Evolutionary conservation across 2,113 vertebrate genomes (phyloP).

Genomic region (Leptocoma aspasia): DNA sequence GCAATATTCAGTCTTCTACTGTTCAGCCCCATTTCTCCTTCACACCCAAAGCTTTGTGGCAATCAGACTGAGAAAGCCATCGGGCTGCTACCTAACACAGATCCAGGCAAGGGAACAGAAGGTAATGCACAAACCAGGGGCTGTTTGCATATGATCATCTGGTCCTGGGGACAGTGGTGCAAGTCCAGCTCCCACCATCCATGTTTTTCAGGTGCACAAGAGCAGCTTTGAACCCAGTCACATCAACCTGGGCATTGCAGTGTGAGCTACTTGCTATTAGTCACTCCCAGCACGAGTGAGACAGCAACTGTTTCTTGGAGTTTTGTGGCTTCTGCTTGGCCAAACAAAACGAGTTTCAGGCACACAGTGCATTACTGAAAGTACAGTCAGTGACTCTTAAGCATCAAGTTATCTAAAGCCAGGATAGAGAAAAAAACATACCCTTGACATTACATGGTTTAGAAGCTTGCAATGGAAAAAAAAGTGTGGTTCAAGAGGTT

Average conservation of each 20-base stretch:
- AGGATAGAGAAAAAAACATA: not conserved
- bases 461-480: constrained; percentile 36
- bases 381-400: not conserved
- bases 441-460: constrained; percentile 31
- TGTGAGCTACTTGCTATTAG: not conserved
- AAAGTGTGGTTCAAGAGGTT: constrained; percentile 38
- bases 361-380: not conserved
- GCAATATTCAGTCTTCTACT: not conserved
- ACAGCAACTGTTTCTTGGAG: not conserved
- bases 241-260: fast-evolving
- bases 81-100: fast-evolving
- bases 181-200: not conserved
- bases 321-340: not conserved
- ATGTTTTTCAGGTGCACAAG: fast-evolving
- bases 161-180: not conserved
- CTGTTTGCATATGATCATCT: not conserved
- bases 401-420: not conserved
- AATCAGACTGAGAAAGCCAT: not conserved
- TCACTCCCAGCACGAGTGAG: not conserved
- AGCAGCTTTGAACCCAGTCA: fast-evolving
- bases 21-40: not conserved
- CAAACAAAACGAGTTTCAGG: not conserved
- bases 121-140: not conserved
- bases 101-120: not conserved
- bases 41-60: not conserved